phyloP scores from a whole-genome alignment of 1,140 invertebrate species.

The Bradynema listronoti region DNA sequence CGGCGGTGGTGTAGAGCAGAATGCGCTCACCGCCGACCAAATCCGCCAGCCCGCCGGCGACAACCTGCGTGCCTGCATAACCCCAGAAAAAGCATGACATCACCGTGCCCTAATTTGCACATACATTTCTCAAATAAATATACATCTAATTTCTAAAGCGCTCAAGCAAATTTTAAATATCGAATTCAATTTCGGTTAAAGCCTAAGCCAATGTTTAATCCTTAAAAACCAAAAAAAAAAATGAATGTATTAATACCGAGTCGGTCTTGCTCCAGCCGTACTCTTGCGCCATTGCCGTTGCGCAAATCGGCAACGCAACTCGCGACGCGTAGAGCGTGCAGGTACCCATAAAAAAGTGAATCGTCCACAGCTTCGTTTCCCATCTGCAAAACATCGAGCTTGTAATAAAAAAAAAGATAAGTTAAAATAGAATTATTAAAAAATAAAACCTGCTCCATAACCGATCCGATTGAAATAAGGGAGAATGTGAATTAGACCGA shows the following conservation, averaged over 20 bases:
- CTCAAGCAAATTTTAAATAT: too few species aligned
- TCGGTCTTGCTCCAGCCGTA: slow-evolving; percentile 69
- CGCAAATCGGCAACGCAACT: slow-evolving; percentile 67
- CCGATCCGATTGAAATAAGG: too few species aligned
- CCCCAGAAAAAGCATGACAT: slow-evolving; percentile 73
- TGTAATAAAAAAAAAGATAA: too few species aligned
- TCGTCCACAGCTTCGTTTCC: slow-evolving; percentile 64
- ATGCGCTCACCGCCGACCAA: slow-evolving; percentile 68
- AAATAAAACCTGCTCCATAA: neutral
- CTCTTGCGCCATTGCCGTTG: slow-evolving; percentile 66
- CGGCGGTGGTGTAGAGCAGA: slow-evolving; percentile 65
- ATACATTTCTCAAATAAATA: neutral
- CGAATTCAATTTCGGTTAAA: too few species aligned
- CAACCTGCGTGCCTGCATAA: slow-evolving; percentile 68
- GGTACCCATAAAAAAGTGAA: slow-evolving; percentile 66
- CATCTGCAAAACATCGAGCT: slow-evolving; percentile 54
- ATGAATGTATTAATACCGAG: slow-evolving; percentile 60
- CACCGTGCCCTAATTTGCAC: slow-evolving; percentile 63
- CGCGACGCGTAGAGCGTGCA: slow-evolving; percentile 67
- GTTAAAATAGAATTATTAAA: neutral
- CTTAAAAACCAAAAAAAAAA: too few species aligned
- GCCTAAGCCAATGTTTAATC: too few species aligned
- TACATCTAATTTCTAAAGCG: too few species aligned
- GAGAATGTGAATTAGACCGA: too few species aligned
- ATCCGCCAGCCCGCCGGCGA: slow-evolving; percentile 69